Evolutionary conservation across 2,888 invertebrate species (phyloP), one percentile per base, ranked within the genome.

Genomic region (Dicyrtoma fusca): DNA sequence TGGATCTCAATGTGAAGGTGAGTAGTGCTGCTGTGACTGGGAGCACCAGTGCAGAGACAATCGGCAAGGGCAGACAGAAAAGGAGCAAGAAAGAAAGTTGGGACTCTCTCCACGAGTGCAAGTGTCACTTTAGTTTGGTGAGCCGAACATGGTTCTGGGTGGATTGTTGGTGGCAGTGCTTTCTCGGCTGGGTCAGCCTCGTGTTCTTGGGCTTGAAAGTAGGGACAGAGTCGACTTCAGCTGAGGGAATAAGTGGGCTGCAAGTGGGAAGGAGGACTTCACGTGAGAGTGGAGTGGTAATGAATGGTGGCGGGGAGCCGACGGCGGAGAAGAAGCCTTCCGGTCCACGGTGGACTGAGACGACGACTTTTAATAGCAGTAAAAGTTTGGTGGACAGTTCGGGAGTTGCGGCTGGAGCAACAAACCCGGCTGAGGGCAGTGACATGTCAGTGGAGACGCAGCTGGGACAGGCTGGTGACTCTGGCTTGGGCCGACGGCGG

Each of bases 201-300:
- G 49, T 49, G 8, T 26, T 26, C 59, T 25, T 26, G 8, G 11
- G 26, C n/a, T 59, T 26, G 26, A 57, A 4, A 21, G 19, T 19
- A 23, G 6, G 23, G 25, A 26, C 51, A 8, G 51, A 17, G 17
- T 6, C 51, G 21, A 21, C 51, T 8, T 21, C 17, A 51, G 21
- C 51, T 51, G 51, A 17, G 21, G 51, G 17, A 21, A 51, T 17
- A 21, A 3, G 51, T 5, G 21, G 5, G 51, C 6, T 17, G 51
- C 17, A 21, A 8, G 51, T n/a, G 17, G 71, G 71, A 55, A 74
- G 71, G 69, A 71, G 75, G 72, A 75, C n/a, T n/a, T n/a, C n/a
- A n/a, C n/a, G n/a, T n/a, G n/a, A n/a, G n/a, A n/a, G n/a, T n/a
- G n/a, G n/a, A n/a, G n/a, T n/a, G n/a, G n/a, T n/a, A n/a, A n/a